These are phyloP conservation scores for Eulacestoma nigropectus DNA, from an alignment of 2,113 vertebrate genomes.

Conservation along the genomic window DNA sequence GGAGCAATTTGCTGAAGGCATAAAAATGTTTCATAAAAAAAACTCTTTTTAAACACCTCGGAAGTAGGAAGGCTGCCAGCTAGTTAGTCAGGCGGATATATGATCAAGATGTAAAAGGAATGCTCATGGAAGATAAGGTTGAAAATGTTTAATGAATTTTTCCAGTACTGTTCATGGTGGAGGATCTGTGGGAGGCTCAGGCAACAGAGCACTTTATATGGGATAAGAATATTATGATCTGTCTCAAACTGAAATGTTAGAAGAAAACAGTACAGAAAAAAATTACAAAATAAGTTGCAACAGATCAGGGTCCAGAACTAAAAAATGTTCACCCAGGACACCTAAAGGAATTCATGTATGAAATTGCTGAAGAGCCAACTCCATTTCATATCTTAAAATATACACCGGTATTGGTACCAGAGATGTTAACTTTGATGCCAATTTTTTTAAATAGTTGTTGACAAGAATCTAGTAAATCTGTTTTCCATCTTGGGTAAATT, in stretches of 20 bases:
- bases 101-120: slow-evolving; percentile 50
- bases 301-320: not conserved
- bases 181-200: slow-evolving; percentile 2
- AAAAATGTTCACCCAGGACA: fast-evolving
- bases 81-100: slow-evolving; percentile 44
- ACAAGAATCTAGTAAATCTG: not conserved
- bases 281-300: not conserved
- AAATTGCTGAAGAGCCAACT: not conserved
- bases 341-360: not conserved
- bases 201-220: not conserved
- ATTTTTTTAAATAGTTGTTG: not conserved
- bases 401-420: not conserved
- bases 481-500: not conserved
- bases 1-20: not conserved
- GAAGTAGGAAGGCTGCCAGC: not conserved
- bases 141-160: slow-evolving; percentile 40
- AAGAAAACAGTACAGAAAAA: not conserved
- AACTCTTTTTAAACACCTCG: not conserved
- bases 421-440: not conserved
- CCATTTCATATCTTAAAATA: not conserved
- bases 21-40: slow-evolving; percentile 8
- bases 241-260: not conserved
- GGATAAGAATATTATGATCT: not conserved
- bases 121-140: slow-evolving; percentile 27
- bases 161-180: not conserved